Conservation (phyloP, 1,140 invertebrate genomes). For the Anastrepha ludens region DNA sequence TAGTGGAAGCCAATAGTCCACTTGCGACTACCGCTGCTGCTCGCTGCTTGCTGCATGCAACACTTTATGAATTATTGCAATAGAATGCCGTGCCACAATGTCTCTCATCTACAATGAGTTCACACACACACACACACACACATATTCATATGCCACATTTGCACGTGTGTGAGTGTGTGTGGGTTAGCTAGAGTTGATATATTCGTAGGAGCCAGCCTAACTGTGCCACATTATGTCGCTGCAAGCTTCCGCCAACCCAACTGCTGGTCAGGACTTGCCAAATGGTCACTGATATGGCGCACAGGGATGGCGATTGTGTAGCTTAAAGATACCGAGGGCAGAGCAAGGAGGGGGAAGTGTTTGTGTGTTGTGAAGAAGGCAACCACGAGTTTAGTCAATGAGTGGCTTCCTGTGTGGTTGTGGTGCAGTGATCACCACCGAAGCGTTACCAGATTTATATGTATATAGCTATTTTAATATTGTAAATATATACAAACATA, state of each 20-base stretch:
- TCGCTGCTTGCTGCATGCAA: conserved; percentile 69
- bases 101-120: not conserved
- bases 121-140: conserved; percentile 55
- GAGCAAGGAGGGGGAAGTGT: not conserved
- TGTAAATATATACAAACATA: too few species aligned
- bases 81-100: conserved; percentile 58
- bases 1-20: not conserved
- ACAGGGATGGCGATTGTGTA: not conserved
- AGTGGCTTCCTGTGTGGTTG: conserved; percentile 47
- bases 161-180: not conserved
- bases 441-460: not conserved
- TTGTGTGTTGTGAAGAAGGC: not conserved
- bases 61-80: conserved; percentile 74
- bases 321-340: not conserved
- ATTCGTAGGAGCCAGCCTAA: not conserved
- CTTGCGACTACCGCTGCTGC: conserved; percentile 56
- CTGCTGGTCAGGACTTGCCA: conserved; percentile 11
- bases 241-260: conserved; percentile 2
- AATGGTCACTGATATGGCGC: conserved; percentile 2
- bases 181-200: not conserved
- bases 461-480: too few species aligned
- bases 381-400: conserved; percentile 42
- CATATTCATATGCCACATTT: not conserved
- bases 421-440: conserved; percentile 19
- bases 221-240: conserved; percentile 36